Percentiles rank a stretch among this genome's conserved stretches.
Conservation (phyloP, 1,140 invertebrate species). For the Brachionus manjavacas region DNA sequence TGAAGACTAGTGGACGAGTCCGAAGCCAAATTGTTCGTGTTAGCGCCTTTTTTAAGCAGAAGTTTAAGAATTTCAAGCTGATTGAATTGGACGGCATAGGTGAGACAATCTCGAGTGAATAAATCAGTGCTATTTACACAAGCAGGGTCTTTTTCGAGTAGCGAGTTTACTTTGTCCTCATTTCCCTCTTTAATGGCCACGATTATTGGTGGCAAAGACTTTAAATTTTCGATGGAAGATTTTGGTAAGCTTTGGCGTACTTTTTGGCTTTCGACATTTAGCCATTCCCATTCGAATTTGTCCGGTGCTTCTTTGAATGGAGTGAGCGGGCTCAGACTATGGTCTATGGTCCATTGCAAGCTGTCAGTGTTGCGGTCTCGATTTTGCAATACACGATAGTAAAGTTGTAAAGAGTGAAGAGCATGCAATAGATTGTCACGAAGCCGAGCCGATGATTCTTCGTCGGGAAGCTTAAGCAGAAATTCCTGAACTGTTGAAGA, state of each 20-base stretch:
- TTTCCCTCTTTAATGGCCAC: conserved; percentile 51
- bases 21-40: conserved; percentile 53
- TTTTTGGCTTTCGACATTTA: conserved; percentile 51
- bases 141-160: conserved; percentile 46
- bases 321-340: conserved; percentile 56
- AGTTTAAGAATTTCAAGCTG: conserved; percentile 46
- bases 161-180: conserved; percentile 46
- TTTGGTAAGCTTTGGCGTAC: conserved; percentile 48
- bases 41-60: conserved; percentile 49
- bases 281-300: conserved; percentile 57
- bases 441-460: conserved; percentile 55
- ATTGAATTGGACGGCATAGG: conserved; percentile 54
- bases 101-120: conserved; percentile 51
- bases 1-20: conserved; percentile 52
- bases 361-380: conserved; percentile 43
- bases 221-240: conserved; percentile 50
- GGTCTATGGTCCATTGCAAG: conserved; percentile 34
- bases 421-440: conserved; percentile 55
- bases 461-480: conserved; percentile 55
- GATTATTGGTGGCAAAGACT: conserved; percentile 51
- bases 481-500: conserved; percentile 57
- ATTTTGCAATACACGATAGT: conserved; percentile 52
- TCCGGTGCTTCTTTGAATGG: conserved; percentile 54
- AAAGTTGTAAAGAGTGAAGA: conserved; percentile 56
- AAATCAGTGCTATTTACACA: conserved; percentile 50